Percentiles rank a stretch among this genome's conserved stretches.
Conservation (phyloP, 2,888 invertebrate species). For the Aricia artaxerxes region DNA sequence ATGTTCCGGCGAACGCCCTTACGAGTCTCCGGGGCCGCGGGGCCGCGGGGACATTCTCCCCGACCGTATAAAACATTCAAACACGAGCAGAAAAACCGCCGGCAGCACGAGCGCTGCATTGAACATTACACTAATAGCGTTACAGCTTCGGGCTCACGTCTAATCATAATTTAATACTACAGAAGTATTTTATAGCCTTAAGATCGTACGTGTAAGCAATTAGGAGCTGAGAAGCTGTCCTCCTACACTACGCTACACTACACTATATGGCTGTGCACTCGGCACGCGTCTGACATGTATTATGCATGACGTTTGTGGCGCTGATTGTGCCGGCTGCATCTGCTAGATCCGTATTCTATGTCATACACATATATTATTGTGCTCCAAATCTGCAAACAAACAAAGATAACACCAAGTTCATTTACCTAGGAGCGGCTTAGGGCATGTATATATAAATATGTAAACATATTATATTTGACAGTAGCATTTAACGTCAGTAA, state of each 20-base stretch:
- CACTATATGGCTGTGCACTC: neutral
- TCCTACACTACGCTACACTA: neutral
- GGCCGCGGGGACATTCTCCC: neutral
- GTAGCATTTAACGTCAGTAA: neutral
- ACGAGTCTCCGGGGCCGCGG: neutral
- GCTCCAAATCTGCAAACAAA: neutral
- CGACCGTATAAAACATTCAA: neutral
- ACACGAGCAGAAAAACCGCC: neutral
- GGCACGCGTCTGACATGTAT: conserved; percentile 9
- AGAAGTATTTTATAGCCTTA: neutral
- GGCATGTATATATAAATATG: too few species aligned
- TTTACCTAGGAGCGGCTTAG: neutral
- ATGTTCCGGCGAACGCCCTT: neutral
- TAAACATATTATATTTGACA: neutral
- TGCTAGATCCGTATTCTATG: neutral
- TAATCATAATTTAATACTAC: neutral
- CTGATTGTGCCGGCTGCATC: conserved; percentile 6
- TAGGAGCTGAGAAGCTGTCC: conserved; percentile 6
- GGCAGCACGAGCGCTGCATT: neutral
- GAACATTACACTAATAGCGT: neutral
- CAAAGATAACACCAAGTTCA: neutral
- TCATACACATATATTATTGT: neutral
- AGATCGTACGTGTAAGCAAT: neutral
- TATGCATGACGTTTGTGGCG: neutral
- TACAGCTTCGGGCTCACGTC: neutral